Conservation (phyloP, 1,140 invertebrate species). For the Leptonema lineaticorne region DNA sequence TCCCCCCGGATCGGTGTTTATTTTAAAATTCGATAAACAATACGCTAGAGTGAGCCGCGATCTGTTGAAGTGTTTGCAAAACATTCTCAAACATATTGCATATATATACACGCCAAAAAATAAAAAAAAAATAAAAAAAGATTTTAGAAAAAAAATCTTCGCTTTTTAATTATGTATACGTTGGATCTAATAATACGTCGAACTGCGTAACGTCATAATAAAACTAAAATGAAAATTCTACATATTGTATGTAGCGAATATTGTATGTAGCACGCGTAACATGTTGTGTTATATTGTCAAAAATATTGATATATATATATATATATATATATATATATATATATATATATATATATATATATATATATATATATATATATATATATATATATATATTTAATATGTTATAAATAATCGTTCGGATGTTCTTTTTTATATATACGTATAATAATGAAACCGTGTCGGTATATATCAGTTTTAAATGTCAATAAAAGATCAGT, state of each 20-base stretch:
- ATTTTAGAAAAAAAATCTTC: background rate
- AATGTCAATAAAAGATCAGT: no score
- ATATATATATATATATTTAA: no score
- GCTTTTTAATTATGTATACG: background rate
- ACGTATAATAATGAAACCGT: no score
- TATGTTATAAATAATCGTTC: no score
- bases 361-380: no score
- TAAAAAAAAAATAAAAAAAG: background rate
- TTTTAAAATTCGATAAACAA: conserved; percentile 22
- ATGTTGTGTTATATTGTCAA: background rate
- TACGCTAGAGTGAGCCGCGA: conserved; percentile 12
- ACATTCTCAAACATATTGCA: conserved; percentile 23
- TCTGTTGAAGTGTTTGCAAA: conserved; percentile 24
- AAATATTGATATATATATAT: background rate
- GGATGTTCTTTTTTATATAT: no score
- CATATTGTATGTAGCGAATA: background rate
- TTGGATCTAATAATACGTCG: no score
- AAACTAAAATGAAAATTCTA: background rate
- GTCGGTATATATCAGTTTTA: no score
- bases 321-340: background rate
- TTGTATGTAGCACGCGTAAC: no score
- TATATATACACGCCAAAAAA: background rate
- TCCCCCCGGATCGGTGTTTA: conserved; percentile 19
- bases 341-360: background rate
- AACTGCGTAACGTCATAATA: conserved; percentile 8